phyloP scores from a whole-genome alignment of 2,113 vertebrate genomes.

The Actenoides hombroni region DNA sequence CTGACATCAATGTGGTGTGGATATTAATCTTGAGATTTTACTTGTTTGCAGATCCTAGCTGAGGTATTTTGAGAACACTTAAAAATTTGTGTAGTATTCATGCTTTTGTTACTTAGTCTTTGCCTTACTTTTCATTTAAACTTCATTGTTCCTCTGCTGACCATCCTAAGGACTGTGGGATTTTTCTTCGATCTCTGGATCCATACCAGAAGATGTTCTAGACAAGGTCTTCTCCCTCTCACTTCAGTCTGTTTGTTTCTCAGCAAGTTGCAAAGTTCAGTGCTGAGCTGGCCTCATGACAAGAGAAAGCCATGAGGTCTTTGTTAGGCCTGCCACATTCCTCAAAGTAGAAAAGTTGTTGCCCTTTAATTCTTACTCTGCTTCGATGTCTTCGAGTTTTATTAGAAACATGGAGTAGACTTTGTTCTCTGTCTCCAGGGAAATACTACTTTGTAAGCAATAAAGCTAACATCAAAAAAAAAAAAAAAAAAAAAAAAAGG shows the following conservation, averaged over 20 bases:
- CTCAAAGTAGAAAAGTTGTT: background rate
- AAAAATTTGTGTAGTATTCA: background rate
- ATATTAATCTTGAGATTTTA: background rate
- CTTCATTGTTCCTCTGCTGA: background rate
- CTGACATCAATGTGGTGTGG: background rate
- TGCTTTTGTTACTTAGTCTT: background rate
- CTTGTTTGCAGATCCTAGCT: background rate
- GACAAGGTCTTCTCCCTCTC: background rate
- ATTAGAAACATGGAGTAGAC: background rate
- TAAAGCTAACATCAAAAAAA: background rate
- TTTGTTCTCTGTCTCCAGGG: conserved; percentile 5
- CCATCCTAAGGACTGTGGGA: background rate
- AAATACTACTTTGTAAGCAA: conserved; percentile 1
- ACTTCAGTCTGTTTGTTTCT: background rate
- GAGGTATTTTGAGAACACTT: background rate
- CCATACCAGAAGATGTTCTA: background rate
- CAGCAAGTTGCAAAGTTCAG: background rate
- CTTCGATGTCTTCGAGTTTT: background rate
- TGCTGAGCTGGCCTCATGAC: background rate
- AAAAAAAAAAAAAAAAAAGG: background rate
- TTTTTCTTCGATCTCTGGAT: background rate
- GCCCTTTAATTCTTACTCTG: background rate
- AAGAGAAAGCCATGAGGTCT: background rate
- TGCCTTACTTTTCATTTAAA: background rate
- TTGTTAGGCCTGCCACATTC: background rate